A percentile compares a stretch with the other conserved stretches of the same genome.
Conservation (phyloP, 2,113 vertebrate genomes). For the Cinclus mexicanus region DNA sequence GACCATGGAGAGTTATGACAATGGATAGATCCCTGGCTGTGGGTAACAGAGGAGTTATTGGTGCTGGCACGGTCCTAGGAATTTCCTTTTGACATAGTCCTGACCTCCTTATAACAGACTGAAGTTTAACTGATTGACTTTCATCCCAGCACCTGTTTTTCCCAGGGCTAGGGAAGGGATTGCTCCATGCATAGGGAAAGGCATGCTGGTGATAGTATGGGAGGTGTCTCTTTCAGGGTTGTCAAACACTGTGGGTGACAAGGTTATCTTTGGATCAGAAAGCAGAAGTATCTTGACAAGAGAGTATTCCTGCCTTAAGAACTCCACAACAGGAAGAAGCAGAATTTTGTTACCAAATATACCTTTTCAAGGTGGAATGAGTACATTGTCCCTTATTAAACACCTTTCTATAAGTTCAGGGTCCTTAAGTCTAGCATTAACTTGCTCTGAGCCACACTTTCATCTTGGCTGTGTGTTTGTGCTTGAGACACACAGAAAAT, state of each 20-base stretch:
- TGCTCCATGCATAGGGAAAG: not conserved
- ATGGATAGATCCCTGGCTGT: not conserved
- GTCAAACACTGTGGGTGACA: not conserved
- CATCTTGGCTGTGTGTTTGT: not conserved
- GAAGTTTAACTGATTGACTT: not conserved
- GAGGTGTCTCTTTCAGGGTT: not conserved
- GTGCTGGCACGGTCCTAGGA: not conserved
- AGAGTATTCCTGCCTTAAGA: not conserved
- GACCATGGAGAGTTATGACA: not conserved
- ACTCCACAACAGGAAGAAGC: not conserved
- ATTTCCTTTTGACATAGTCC: not conserved
- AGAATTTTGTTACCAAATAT: not conserved
- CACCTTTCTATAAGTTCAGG: not conserved
- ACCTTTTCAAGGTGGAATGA: not conserved
- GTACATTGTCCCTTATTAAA: not conserved
- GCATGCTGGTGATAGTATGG: not conserved
- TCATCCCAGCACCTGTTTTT: not conserved
- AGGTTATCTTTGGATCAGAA: not conserved
- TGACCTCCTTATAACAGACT: not conserved
- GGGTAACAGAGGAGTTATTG: not conserved
- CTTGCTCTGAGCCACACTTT: not conserved
- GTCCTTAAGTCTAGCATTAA: not conserved
- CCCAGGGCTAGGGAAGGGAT: not conserved
- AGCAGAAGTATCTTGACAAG: not conserved
- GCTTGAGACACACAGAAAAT: not conserved